phyloP scores from a whole-genome alignment of 2,888 invertebrate species.

The Noctua pronuba region DNA sequence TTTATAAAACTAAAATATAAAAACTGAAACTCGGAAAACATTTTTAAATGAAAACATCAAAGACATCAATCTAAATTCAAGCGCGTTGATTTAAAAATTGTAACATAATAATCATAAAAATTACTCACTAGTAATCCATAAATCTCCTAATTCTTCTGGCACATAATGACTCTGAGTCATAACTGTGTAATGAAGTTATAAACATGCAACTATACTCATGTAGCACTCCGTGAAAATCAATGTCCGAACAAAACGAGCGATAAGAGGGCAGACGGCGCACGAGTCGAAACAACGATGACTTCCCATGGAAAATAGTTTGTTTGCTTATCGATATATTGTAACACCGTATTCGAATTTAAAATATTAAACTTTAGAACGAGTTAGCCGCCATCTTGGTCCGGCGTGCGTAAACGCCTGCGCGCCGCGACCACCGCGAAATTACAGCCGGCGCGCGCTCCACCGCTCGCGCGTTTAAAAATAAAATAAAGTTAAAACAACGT shows the following conservation, averaged over 20 bases:
- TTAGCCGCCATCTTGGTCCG: slow-evolving; percentile 86
- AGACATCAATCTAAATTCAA: slow-evolving; percentile 51
- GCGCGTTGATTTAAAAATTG: slow-evolving; percentile 54
- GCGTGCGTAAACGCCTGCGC: slow-evolving; percentile 89
- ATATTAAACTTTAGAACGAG: slow-evolving; percentile 78
- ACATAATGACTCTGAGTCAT: slow-evolving; percentile 82
- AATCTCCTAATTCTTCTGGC: slow-evolving; percentile 82
- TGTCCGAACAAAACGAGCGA: slow-evolving; percentile 76
- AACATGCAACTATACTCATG: slow-evolving; percentile 78
- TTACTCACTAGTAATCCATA: slow-evolving; percentile 84
- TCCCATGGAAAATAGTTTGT: slow-evolving; percentile 75
- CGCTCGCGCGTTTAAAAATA: slow-evolving; percentile 89
- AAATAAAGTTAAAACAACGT: slow-evolving; percentile 90
- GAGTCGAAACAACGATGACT: slow-evolving; percentile 72
- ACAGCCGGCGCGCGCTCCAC: slow-evolving; percentile 85
- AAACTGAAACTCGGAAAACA: slow-evolving; percentile 4
- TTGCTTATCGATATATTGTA: slow-evolving; percentile 74
- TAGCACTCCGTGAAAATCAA: slow-evolving; percentile 80
- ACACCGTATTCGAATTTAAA: slow-evolving; percentile 76
- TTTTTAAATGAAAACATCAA: slow-evolving; percentile 56
- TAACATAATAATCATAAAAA: slow-evolving; percentile 73
- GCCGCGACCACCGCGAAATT: slow-evolving; percentile 90
- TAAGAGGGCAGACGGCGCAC: slow-evolving; percentile 71
- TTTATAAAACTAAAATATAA: slow-evolving; percentile 21
- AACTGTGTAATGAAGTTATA: slow-evolving; percentile 80